Evolutionary conservation across 1,140 invertebrate species (phyloP).

Genomic region (Cotesia vestalis): DNA sequence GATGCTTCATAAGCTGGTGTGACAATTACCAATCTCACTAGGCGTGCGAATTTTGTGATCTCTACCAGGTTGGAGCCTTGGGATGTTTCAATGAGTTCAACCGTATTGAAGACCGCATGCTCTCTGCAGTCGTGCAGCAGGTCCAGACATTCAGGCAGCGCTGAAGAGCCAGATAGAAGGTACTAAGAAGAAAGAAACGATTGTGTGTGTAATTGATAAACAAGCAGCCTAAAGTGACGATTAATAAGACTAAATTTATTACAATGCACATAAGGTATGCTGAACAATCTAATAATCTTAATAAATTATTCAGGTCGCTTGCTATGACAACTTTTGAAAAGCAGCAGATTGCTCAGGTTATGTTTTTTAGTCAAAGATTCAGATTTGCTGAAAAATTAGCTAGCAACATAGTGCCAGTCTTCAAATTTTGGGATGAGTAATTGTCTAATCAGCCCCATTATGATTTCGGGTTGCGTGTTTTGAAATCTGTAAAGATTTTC

Average conservation of each 20-base stretch:
- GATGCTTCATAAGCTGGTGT: constrained; percentile 93
- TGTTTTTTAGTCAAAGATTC: constrained; percentile 99
- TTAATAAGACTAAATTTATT: constrained; percentile 99
- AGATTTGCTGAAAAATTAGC: constrained; percentile 96
- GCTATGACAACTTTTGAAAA: constrained; percentile 99
- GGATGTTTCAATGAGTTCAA: constrained; percentile 99
- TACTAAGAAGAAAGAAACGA: constrained; percentile 71
- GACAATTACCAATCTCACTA: constrained; percentile 95
- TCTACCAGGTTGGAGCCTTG: constrained; percentile 90
- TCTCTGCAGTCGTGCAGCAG: constrained; percentile 99
- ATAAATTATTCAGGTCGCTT: constrained; percentile 96
- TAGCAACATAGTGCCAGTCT: constrained; percentile 99
- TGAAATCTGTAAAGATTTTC: constrained; percentile 98
- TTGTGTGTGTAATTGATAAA: constrained; percentile 91
- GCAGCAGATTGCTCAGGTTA: constrained; percentile 98
- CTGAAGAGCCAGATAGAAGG: constrained; percentile 87
- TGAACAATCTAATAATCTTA: constrained; percentile 98
- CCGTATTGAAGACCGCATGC: constrained; percentile 98
- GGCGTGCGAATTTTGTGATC: constrained; percentile 98
- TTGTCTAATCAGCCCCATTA: constrained; percentile 99
- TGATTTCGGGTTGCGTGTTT: constrained; percentile 94
- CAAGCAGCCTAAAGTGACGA: constrained; percentile 95
- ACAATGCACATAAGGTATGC: constrained; percentile 99
- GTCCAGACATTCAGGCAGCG: constrained; percentile 98
- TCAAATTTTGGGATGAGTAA: constrained; percentile 98